A percentile compares a stretch with the other conserved stretches of the same genome.
Conservation (phyloP, 1,140 invertebrate genomes). For the Helicorthomorpha holstii region DNA sequence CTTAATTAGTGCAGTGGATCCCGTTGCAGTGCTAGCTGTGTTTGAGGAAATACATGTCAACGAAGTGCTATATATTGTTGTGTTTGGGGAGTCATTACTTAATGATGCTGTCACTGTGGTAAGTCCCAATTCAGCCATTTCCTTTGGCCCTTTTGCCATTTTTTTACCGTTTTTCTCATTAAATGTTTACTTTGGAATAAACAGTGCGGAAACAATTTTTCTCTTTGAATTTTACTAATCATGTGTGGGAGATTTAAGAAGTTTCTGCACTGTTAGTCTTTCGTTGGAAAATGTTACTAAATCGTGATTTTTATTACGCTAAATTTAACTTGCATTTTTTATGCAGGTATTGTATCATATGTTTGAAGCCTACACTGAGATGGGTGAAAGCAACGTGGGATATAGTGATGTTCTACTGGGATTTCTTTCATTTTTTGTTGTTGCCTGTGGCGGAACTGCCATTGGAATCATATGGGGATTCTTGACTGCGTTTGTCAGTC, state of each 20-base stretch:
- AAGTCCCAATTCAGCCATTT: too few relatives aligned
- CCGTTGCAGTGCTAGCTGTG: conserved; percentile 92
- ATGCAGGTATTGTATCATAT: conserved; percentile 86
- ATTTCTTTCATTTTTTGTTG: conserved; percentile 79
- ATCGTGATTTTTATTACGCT: too few relatives aligned
- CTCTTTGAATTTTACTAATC: too few relatives aligned
- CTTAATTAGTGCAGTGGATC: conserved; percentile 95
- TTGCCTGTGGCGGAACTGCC: conserved; percentile 77
- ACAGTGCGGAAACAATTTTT: too few relatives aligned
- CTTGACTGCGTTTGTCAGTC: conserved; percentile 82
- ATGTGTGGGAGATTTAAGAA: too few relatives aligned
- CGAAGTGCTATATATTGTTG: conserved; percentile 95
- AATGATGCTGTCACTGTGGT: conserved; percentile 93
- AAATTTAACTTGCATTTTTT: too few relatives aligned
- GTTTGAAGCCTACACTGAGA: conserved; percentile 79
- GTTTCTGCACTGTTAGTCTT: too few relatives aligned
- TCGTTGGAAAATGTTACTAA: too few relatives aligned
- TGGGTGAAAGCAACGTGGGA: conserved; percentile 53
- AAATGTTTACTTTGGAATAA: too few relatives aligned
- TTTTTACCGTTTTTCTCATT: too few relatives aligned
- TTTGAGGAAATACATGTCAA: conserved; percentile 99
- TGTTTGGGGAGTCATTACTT: conserved; percentile 94
- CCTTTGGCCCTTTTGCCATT: too few relatives aligned
- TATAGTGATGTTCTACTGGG: conserved; percentile 68
- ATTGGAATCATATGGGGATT: conserved; percentile 94